Percentiles rank a stretch among this genome's conserved stretches.
Conservation (phyloP, 2,888 invertebrate genomes). For the Lissocephala sabroskyi region DNA sequence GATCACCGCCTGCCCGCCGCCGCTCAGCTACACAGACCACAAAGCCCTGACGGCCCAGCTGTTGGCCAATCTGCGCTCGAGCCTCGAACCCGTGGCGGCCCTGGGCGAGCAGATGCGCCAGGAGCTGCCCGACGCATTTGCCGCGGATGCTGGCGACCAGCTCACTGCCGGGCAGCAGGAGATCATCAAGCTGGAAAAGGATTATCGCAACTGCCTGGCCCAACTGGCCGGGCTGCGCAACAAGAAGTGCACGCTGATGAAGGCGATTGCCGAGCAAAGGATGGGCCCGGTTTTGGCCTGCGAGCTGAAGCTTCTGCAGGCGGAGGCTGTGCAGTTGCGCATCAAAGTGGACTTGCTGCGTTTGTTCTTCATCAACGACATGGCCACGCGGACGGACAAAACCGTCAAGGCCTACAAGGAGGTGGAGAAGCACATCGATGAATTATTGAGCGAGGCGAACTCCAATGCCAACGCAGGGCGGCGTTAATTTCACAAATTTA, state of each 20-base stretch:
- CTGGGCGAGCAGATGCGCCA: constrained; percentile 45
- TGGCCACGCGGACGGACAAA: constrained; percentile 54
- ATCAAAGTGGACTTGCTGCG: constrained; percentile 61
- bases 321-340: constrained; percentile 55
- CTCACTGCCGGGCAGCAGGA: constrained; percentile 31
- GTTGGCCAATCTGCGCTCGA: constrained; percentile 32
- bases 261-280: constrained; percentile 60
- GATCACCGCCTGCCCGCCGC: constrained; percentile 18
- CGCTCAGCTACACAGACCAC: constrained; percentile 60
- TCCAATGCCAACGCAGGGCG: too few species aligned
- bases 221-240: constrained; percentile 43
- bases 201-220: constrained; percentile 44
- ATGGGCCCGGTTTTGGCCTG: constrained; percentile 58
- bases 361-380: constrained; percentile 47
- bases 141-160: not conserved
- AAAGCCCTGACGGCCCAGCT: constrained; percentile 56
- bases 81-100: constrained; percentile 41
- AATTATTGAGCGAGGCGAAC: constrained; percentile 37
- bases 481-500: too few species aligned
- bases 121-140: constrained; percentile 55
- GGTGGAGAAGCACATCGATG: constrained; percentile 55
- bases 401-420: constrained; percentile 65
- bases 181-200: constrained; percentile 51
- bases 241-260: constrained; percentile 60
- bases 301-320: constrained; percentile 55